phyloP scores from a whole-genome alignment of 2,888 invertebrate species.

The Protonemura montana region DNA sequence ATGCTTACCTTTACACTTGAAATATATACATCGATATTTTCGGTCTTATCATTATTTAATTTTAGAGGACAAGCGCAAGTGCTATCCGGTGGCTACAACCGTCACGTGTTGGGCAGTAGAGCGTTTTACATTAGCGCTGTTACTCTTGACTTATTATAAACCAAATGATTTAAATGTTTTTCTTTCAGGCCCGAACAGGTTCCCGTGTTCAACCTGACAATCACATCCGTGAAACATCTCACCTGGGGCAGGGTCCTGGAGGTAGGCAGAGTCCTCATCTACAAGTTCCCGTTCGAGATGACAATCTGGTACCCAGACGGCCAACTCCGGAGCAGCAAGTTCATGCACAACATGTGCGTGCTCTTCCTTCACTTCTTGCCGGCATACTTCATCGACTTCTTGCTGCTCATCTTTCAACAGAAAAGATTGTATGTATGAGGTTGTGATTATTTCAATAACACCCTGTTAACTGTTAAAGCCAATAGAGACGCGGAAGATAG shows the following conservation, averaged over 20 bases:
- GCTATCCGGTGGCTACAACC: too few relatives aligned
- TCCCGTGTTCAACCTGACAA: slow-evolving; percentile 79
- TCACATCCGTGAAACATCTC: slow-evolving; percentile 77
- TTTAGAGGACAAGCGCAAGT: too few relatives aligned
- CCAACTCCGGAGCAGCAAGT: slow-evolving; percentile 71
- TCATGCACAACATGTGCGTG: slow-evolving; percentile 70
- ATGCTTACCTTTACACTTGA: too few relatives aligned
- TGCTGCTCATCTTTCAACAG: slow-evolving; percentile 71
- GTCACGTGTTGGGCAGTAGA: too few relatives aligned
- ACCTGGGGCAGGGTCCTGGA: slow-evolving; percentile 86
- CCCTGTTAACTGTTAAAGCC: too few relatives aligned
- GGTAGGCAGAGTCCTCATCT: slow-evolving; percentile 66
- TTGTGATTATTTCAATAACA: too few relatives aligned
- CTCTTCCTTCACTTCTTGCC: slow-evolving; percentile 79
- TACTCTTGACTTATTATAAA: too few relatives aligned
- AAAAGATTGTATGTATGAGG: slow-evolving; percentile 77
- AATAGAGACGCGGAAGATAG: too few relatives aligned
- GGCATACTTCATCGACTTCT: slow-evolving; percentile 77
- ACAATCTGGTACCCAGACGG: slow-evolving; percentile 84
- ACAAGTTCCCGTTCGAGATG: slow-evolving; percentile 77
- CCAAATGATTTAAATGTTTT: too few relatives aligned
- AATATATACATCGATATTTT: too few relatives aligned
- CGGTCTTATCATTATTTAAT: too few relatives aligned
- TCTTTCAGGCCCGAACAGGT: slow-evolving; percentile 55
- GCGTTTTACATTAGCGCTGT: too few relatives aligned